These are phyloP conservation scores for Atopsyche davidsoni DNA, from an alignment of 1,140 invertebrate species.

Conservation along the genomic window DNA sequence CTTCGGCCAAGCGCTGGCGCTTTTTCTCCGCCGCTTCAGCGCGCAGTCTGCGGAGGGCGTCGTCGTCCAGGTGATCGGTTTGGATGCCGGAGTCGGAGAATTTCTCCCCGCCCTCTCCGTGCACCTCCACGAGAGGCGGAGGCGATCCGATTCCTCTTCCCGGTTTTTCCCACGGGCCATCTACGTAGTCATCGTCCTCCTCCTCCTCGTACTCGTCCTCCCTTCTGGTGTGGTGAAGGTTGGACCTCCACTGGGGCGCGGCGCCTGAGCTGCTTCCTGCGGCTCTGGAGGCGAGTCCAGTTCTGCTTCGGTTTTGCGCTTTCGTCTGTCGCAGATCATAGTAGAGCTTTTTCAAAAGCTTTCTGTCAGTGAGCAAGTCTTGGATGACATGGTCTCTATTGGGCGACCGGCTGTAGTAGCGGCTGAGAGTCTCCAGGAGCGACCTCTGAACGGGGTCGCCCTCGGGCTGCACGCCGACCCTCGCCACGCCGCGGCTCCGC, in stretches of 20 bases:
- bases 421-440: slow-evolving; percentile 56
- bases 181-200: slow-evolving; percentile 39
- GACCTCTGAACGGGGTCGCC: slow-evolving; percentile 57
- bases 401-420: slow-evolving; percentile 59
- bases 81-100: slow-evolving; percentile 52
- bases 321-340: slow-evolving; percentile 65
- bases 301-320: slow-evolving; percentile 53
- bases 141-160: slow-evolving; percentile 45
- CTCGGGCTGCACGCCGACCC: slow-evolving; percentile 34
- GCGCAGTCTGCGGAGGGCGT: slow-evolving; percentile 47
- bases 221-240: slow-evolving; percentile 31
- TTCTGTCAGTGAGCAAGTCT: slow-evolving; percentile 63
- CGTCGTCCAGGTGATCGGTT: slow-evolving; percentile 53
- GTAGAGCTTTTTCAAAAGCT: slow-evolving; percentile 63
- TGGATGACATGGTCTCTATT: slow-evolving; percentile 63
- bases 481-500: slow-evolving; percentile 29
- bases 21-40: slow-evolving; percentile 35
- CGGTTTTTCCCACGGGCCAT: slow-evolving; percentile 30
- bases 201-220: slow-evolving; percentile 34
- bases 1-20: slow-evolving; percentile 36
- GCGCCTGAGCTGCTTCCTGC: slow-evolving; percentile 37
- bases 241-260: slow-evolving; percentile 37
- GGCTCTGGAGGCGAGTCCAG: slow-evolving; percentile 36
- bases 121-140: slow-evolving; percentile 63
- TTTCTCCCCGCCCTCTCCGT: slow-evolving; percentile 52